Base-by-base conservation (phyloP, 2,888 invertebrate species). In the Philereme transversata region DNA sequence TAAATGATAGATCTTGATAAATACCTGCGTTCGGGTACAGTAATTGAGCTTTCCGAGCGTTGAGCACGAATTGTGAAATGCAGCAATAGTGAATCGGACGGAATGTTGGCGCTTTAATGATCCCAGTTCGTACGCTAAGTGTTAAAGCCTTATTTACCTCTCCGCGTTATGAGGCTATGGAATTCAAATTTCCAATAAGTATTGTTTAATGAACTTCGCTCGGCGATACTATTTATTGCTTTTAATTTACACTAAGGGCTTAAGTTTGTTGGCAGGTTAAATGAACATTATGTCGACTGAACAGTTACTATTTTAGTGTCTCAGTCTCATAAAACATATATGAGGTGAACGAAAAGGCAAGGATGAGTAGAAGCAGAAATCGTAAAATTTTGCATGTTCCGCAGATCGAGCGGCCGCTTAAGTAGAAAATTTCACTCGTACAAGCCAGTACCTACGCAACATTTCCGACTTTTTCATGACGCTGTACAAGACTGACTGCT, bases 391-490 rank as follows among this genome's bases (percentile, higher is more conserved):
- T 82, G 83, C 84, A 82, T 83, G 83, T 84, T 79, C 78, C 74
- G 73, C 77, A 79, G 80, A 85, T 83, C 80, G 83, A 76, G 76
- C 72, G 79, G 72, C 75, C 78, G 77, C 79, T 86, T 81, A 74
- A 83, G 80, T 76, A 79, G 83, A 85, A 87, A 88, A 88, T 88
- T 86, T 83, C 80, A 80, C 79, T 82, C 78, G 81, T 80, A 83
- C 79, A 79, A 77, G 79, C 79, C 78, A 78, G 78, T 83, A 84
- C 22, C 22, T 5, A 40, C 81, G 84, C 83, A 82, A 81, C 87
- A 81, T 90, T 90, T 89, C 88, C 88, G 88, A 84, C 77, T 78
- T 84, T 88, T 88, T 86, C 84, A 88, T 82, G 83, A 82, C 83
- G 78, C 81, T 79, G 74, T 81, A 82, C 78, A 79, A 82, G 82